phyloP scores from a whole-genome alignment of 2,888 invertebrate genomes.

The Tenthredo distinguenda region DNA sequence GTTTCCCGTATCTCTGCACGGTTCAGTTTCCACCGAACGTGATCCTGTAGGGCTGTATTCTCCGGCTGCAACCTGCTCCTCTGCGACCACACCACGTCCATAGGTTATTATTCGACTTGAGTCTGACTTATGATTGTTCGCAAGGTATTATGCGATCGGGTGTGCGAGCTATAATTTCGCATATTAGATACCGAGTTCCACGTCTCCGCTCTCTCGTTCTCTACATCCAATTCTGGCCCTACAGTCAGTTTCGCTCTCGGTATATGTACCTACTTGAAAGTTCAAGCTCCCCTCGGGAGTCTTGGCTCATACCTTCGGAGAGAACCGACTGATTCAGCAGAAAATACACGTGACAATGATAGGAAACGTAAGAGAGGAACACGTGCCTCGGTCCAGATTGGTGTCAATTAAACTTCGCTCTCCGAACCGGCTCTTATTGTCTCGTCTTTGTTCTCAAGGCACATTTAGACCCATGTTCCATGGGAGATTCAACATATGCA shows the following conservation, averaged over 20 bases:
- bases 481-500: too few species aligned
- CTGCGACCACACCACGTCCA: conserved; percentile 25
- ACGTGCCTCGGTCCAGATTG: conserved; percentile 4
- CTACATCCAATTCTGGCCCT: conserved; percentile 10
- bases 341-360: conserved; percentile 43
- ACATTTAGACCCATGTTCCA: not conserved
- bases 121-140: conserved; percentile 46
- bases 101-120: conserved; percentile 49
- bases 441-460: not conserved
- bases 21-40: conserved; percentile 55
- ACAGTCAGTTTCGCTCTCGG: not conserved
- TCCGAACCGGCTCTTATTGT: not conserved
- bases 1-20: conserved; percentile 47
- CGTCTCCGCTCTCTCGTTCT: not conserved
- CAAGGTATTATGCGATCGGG: conserved; percentile 40
- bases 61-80: conserved; percentile 12
- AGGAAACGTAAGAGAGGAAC: conserved; percentile 1
- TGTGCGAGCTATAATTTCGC: conserved; percentile 37
- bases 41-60: conserved; percentile 48
- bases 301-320: conserved; percentile 24
- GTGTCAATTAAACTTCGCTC: conserved; percentile 15
- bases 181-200: conserved; percentile 32
- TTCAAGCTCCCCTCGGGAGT: conserved; percentile 32
- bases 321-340: conserved; percentile 27
- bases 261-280: conserved; percentile 16